A percentile compares a stretch with the other conserved stretches of the same genome.
phyloP scores from a whole-genome alignment of 2,797 vertebrate genomes.

The Hydrolagus colliei region DNA sequence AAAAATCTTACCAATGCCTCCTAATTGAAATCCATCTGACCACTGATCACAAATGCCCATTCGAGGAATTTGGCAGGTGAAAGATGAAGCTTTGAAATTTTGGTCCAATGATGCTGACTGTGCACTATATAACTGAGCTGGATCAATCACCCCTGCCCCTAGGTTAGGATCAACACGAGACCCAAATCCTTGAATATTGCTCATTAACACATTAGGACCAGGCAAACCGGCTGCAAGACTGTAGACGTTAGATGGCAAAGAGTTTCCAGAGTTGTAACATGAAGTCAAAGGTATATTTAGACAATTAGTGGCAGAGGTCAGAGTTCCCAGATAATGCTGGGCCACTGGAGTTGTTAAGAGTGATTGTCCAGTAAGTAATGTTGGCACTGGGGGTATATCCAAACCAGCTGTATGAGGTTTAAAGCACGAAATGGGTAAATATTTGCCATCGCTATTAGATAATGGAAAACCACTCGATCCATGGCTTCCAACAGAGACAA shows the following conservation, averaged over 20 bases:
- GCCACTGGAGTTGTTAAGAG: slow-evolving; percentile 55
- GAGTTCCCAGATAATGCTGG: slow-evolving; percentile 58
- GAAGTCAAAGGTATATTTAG: slow-evolving; percentile 48
- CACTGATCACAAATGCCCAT: slow-evolving; percentile 47
- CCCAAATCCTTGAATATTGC: slow-evolving; percentile 50
- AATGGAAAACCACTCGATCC: slow-evolving; percentile 44
- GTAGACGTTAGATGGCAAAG: slow-evolving; percentile 45
- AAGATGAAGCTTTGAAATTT: slow-evolving; percentile 51
- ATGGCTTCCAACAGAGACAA: slow-evolving; percentile 8
- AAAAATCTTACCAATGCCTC: slow-evolving; percentile 59
- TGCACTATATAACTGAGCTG: slow-evolving; percentile 48
- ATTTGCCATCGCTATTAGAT: slow-evolving; percentile 43
- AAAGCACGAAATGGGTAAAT: slow-evolving; percentile 49
- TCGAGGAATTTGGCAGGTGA: slow-evolving; percentile 47
- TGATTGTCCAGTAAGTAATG: slow-evolving; percentile 51
- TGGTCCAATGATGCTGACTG: slow-evolving; percentile 52
- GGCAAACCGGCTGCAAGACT: slow-evolving; percentile 47
- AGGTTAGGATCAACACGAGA: slow-evolving; percentile 47
- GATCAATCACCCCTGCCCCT: slow-evolving; percentile 47
- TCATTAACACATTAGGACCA: slow-evolving; percentile 45
- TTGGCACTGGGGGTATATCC: slow-evolving; percentile 49
- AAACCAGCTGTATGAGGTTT: slow-evolving; percentile 45
- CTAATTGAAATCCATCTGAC: slow-evolving; percentile 49
- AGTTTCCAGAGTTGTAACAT: slow-evolving; percentile 49
- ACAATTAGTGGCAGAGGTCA: slow-evolving; percentile 35